Evolutionary conservation across 2,113 vertebrate genomes (phyloP).

Genomic region (Enhydra lutris): DNA sequence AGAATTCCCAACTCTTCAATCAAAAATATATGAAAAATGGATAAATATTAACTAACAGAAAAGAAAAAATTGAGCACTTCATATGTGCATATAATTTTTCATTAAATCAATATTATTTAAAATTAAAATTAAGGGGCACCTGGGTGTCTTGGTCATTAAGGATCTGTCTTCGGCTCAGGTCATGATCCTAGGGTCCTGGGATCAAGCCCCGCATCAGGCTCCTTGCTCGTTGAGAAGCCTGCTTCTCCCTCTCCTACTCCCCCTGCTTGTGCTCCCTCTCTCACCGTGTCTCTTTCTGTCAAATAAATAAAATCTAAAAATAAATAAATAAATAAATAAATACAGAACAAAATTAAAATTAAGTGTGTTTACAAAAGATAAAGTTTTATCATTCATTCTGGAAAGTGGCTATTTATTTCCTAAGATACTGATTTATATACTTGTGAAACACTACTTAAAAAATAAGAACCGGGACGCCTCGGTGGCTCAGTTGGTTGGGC

Average conservation of each 20-base stretch:
- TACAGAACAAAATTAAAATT: not conserved
- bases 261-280: no score
- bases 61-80: not conserved
- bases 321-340: no score
- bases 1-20: not conserved
- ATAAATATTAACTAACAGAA: not conserved
- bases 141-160: no score
- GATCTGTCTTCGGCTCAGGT: no score
- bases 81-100: not conserved
- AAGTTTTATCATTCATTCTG: not conserved
- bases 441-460: not conserved
- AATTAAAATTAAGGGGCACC: not conserved
- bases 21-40: not conserved
- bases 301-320: no score
- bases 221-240: no score
- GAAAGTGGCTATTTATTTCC: not conserved
- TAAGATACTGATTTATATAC: not conserved
- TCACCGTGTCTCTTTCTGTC: no score
- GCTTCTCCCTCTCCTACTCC: no score
- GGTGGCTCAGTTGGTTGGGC: no score
- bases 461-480: not conserved
- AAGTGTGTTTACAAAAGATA: not conserved
- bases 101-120: not conserved
- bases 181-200: no score
- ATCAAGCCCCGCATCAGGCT: no score